Conservation (phyloP, 2,113 vertebrate genomes). For the Electrona antarctica region DNA sequence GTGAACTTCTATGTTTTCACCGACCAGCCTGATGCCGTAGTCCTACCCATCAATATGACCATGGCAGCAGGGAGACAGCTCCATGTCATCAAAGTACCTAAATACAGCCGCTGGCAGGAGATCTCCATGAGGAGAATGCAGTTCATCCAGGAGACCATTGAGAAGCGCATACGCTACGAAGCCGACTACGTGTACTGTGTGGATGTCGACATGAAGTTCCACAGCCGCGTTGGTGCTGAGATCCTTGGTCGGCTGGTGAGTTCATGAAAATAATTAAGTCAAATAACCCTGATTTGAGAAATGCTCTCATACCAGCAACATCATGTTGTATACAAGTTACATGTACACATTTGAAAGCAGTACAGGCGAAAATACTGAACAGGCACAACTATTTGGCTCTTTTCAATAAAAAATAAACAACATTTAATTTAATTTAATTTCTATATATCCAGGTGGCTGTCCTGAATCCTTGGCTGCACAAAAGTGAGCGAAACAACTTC, state of each 20-base stretch:
- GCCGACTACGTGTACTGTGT: constrained; percentile 78
- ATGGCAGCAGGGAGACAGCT: constrained; percentile 36
- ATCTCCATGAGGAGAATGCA: constrained; percentile 74
- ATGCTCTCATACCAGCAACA: too few relatives aligned
- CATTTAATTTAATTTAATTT: not conserved
- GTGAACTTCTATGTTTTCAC: constrained; percentile 78
- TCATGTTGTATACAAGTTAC: too few relatives aligned
- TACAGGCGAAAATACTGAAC: too few relatives aligned
- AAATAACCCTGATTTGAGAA: too few relatives aligned
- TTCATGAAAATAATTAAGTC: not conserved
- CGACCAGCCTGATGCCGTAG: constrained; percentile 39
- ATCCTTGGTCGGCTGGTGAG: constrained; percentile 61
- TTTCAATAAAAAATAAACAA: too few relatives aligned
- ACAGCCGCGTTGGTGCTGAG: constrained; percentile 71
- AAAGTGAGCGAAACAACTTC: constrained; percentile 8
- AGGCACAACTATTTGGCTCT: too few relatives aligned
- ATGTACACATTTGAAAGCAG: too few relatives aligned
- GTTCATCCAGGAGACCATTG: constrained; percentile 63
- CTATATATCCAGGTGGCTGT: constrained; percentile 49
- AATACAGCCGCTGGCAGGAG: constrained; percentile 72
- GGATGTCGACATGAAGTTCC: constrained; percentile 70
- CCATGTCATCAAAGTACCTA: not conserved
- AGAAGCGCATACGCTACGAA: constrained; percentile 24
- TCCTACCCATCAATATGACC: fast-evolving
- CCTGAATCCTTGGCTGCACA: constrained; percentile 73